A percentile compares a stretch with the other conserved stretches of the same genome.
phyloP scores from a whole-genome alignment of 2,797 vertebrate genomes.

The Pitangus sulphuratus region DNA sequence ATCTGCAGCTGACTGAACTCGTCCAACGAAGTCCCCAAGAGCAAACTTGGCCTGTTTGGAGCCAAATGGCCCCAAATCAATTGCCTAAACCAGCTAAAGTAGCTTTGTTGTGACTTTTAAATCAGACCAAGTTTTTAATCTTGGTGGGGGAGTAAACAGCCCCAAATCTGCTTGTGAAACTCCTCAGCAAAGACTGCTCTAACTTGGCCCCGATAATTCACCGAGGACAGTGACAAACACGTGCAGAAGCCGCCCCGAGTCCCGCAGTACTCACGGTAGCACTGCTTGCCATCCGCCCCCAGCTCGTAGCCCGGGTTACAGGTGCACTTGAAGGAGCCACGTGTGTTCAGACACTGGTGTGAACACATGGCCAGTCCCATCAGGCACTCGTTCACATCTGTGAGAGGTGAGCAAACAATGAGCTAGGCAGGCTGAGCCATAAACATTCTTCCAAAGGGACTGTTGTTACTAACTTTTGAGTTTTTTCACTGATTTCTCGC shows the following conservation, averaged over 20 bases:
- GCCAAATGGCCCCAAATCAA: not conserved
- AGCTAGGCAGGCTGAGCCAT: not conserved
- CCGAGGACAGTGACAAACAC: fast-evolving
- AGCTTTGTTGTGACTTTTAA: not conserved
- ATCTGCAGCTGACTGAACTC: not conserved
- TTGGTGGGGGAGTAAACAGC: not conserved
- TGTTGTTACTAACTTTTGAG: fast-evolving
- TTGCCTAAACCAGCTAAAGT: not conserved
- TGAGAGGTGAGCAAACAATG: fast-evolving
- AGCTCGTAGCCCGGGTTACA: constrained; percentile 90
- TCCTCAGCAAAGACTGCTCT: not conserved
- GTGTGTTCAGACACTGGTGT: constrained; percentile 91
- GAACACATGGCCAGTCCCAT: constrained; percentile 78
- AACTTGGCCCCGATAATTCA: fast-evolving
- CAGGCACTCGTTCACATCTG: constrained; percentile 91
- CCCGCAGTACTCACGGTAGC: constrained; percentile 86
- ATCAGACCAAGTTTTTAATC: not conserved
- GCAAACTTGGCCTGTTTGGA: not conserved
- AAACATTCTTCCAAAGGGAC: fast-evolving
- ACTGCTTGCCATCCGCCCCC: constrained; percentile 88
- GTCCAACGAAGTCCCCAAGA: not conserved
- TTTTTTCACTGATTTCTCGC: not conserved
- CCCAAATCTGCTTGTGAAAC: not conserved
- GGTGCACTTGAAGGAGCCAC: constrained; percentile 87
- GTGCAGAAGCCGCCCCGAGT: not conserved